phyloP scores from a whole-genome alignment of 2,888 invertebrate genomes.

The Drosophila stalkeri region DNA sequence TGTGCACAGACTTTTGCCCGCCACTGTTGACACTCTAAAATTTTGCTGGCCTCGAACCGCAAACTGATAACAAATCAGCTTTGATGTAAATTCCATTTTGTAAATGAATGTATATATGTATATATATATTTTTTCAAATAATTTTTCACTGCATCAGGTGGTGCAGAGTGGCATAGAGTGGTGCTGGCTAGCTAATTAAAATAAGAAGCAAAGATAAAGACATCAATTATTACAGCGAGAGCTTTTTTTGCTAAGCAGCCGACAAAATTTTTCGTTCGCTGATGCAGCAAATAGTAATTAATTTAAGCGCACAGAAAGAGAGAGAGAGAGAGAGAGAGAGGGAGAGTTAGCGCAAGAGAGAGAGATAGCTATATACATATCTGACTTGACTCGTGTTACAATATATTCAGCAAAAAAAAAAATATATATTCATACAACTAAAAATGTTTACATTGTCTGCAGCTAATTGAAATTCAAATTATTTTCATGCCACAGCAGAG shows the following conservation, averaged over 20 bases:
- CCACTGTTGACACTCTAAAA: background rate
- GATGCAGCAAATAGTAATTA: conserved; percentile 68
- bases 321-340: background rate
- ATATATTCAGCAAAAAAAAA: conserved; percentile 19
- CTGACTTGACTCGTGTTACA: conserved; percentile 22
- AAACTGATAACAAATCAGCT: conserved; percentile 18
- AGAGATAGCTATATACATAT: background rate
- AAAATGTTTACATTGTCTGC: conserved; percentile 56
- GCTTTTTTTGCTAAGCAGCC: conserved; percentile 25
- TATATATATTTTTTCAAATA: background rate
- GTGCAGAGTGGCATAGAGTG: background rate
- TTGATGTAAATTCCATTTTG: conserved; percentile 30
- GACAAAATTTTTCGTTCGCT: conserved; percentile 40
- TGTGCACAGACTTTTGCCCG: background rate
- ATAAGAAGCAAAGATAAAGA: conserved; percentile 47
- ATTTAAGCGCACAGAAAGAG: conserved; percentile 33
- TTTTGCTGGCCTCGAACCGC: conserved; percentile 2
- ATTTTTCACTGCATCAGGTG: conserved; percentile 15
- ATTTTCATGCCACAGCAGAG: conserved; percentile 21
- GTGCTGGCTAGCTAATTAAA: conserved; percentile 54
- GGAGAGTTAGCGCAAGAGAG: background rate
- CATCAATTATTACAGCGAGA: conserved; percentile 55
- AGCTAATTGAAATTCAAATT: conserved; percentile 67
- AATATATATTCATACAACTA: conserved; percentile 28
- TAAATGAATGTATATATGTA: background rate